Conservation (phyloP, 2,888 invertebrate genomes). For the Eurois occulta region DNA sequence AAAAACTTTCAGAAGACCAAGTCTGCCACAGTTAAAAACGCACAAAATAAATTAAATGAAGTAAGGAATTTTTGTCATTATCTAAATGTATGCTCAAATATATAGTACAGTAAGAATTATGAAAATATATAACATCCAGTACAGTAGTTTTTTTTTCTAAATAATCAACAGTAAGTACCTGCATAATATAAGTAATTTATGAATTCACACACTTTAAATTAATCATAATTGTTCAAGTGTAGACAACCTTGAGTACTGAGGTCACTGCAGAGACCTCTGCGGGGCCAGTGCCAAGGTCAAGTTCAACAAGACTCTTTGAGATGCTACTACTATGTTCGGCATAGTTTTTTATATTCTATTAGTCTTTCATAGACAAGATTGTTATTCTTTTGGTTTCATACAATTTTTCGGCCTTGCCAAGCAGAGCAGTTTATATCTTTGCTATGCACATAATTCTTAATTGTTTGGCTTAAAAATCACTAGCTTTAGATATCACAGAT, state of each 20-base stretch:
- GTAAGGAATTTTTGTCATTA: neutral
- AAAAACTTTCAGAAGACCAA: neutral
- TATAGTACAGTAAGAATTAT: slow-evolving; percentile 32
- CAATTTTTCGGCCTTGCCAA: slow-evolving; percentile 5
- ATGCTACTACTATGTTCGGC: neutral
- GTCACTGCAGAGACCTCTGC: slow-evolving; percentile 40
- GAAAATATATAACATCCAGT: neutral
- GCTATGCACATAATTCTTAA: slow-evolving; percentile 28
- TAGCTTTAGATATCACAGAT: slow-evolving; percentile 46
- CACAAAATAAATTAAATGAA: neutral
- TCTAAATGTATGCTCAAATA: slow-evolving; percentile 11
- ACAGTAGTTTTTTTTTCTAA: neutral
- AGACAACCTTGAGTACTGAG: slow-evolving; percentile 56
- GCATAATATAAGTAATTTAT: slow-evolving; percentile 7
- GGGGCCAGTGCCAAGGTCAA: slow-evolving; percentile 58
- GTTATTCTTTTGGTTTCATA: neutral
- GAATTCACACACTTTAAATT: slow-evolving; percentile 36
- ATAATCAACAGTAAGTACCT: neutral
- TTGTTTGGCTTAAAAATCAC: slow-evolving; percentile 39
- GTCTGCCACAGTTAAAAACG: neutral
- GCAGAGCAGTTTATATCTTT: neutral
- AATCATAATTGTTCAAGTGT: slow-evolving; percentile 34
- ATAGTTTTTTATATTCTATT: neutral
- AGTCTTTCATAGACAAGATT: slow-evolving; percentile 3
- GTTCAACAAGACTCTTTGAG: slow-evolving; percentile 36